Percentiles rank a stretch among this genome's conserved stretches.
These are phyloP conservation scores for Campopleginae sp. DNA, from an alignment of 2,888 invertebrate species.

Conservation along the genomic window DNA sequence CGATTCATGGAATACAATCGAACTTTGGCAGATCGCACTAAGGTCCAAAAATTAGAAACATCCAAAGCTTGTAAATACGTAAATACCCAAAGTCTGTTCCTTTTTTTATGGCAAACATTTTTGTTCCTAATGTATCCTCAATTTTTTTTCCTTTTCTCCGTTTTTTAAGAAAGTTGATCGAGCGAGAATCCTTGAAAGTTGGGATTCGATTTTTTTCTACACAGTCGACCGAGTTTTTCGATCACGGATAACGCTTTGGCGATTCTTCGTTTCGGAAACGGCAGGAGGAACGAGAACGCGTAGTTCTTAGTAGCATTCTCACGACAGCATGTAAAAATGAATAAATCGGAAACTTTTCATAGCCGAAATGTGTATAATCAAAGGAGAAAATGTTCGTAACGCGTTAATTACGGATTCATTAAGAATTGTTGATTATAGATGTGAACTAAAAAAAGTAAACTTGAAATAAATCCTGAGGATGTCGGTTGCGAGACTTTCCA, in stretches of 20 bases:
- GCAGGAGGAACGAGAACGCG: neutral
- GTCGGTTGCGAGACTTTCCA: constrained; percentile 5
- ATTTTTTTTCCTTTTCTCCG: neutral
- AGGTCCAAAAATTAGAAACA: neutral
- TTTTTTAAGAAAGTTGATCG: neutral
- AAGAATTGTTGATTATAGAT: neutral
- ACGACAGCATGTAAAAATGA: neutral
- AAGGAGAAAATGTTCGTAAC: neutral
- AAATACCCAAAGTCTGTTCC: neutral
- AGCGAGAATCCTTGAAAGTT: neutral
- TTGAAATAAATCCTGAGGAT: constrained; percentile 13
- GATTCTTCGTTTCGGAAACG: neutral
- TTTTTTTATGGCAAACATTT: neutral
- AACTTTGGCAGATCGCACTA: neutral
- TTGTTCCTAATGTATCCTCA: neutral
- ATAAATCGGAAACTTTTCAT: constrained; percentile 8
- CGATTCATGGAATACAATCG: constrained; percentile 21
- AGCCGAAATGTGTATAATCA: neutral
- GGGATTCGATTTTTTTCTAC: neutral
- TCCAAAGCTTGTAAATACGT: neutral
- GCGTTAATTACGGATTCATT: neutral
- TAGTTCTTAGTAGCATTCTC: constrained; percentile 2
- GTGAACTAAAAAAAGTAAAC: neutral
- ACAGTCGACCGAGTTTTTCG: neutral
- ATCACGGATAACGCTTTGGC: neutral